A percentile compares a stretch with the other conserved stretches of the same genome.
Conservation (phyloP, 2,113 vertebrate genomes). For the Catharus minimus region DNA sequence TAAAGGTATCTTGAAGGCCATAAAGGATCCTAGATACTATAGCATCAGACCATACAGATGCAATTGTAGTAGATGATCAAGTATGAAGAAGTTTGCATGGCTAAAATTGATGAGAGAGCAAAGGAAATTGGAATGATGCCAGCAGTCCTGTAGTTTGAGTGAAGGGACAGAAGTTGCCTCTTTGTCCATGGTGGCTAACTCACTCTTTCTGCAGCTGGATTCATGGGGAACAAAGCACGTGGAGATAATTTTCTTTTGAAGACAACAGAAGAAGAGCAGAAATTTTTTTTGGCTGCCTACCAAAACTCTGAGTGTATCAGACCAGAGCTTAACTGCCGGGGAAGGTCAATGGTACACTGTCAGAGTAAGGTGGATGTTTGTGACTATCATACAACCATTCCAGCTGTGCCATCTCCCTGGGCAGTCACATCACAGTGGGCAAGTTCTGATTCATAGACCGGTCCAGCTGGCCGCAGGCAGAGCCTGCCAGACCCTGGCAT, state of each 20-base stretch:
- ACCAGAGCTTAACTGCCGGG: background rate
- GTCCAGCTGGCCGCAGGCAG: background rate
- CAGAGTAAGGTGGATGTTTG: background rate
- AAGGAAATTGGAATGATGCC: background rate
- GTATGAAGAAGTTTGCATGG: background rate
- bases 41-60: background rate
- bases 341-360: background rate
- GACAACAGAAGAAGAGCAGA: background rate
- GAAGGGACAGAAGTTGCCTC: background rate
- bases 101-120: background rate
- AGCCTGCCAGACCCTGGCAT: background rate
- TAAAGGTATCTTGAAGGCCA: background rate
- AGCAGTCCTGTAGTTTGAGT: background rate
- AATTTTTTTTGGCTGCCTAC: background rate
- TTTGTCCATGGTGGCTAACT: background rate
- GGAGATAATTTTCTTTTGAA: background rate
- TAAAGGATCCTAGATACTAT: background rate
- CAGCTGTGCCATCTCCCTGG: background rate
- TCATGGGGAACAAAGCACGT: background rate
- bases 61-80: background rate
- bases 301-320: fast-evolving
- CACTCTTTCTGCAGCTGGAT: background rate
- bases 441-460: background rate
- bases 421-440: background rate
- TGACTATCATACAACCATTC: background rate